Conservation (phyloP, 2,797 vertebrate species). For the Enteromius trimaculatus region DNA sequence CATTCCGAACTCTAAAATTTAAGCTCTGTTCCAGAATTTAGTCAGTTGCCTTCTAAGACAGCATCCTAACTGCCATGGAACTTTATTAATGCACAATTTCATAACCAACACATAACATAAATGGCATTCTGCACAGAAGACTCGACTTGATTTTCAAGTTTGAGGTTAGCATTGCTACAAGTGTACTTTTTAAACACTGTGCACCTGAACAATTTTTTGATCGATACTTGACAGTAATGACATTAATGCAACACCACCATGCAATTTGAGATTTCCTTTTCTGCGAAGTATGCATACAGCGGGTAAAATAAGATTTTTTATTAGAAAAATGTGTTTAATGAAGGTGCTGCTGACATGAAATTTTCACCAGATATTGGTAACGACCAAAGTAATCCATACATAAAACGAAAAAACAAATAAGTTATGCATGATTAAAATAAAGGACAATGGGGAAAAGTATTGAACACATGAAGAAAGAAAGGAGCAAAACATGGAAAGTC, state of each 20-base stretch:
- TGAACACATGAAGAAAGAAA: no score
- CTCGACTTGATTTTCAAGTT: background rate
- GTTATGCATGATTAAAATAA: no score
- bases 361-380: no score
- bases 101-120: background rate
- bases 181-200: background rate
- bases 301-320: no score
- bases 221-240: background rate
- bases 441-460: no score
- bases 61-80: background rate
- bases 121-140: background rate
- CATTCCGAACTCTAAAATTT: constrained; percentile 19
- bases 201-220: background rate
- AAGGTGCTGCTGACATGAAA: no score
- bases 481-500: no score
- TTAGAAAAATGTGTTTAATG: no score
- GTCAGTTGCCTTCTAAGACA: background rate
- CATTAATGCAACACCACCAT: background rate
- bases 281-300: background rate
- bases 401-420: no score
- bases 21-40: constrained; percentile 14
- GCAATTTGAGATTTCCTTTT: background rate
- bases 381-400: no score
- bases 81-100: background rate
- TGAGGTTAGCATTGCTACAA: background rate